Evolutionary conservation across 2,113 vertebrate species (phyloP), one percentile per base, ranked within the genome.

Genomic region (Zosterops hypoxanthus): DNA sequence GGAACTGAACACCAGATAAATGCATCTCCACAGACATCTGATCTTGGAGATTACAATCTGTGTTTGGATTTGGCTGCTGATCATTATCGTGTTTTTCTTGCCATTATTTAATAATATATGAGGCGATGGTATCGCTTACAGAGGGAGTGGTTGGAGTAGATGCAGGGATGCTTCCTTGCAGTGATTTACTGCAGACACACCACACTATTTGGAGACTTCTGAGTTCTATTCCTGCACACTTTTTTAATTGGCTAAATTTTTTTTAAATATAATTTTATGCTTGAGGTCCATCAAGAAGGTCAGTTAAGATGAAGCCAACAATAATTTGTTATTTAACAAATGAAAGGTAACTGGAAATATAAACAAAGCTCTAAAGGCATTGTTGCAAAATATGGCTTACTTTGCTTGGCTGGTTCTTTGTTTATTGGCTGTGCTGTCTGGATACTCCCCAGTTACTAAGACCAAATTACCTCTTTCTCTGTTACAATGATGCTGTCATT

Each of bases 41-140:
- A 66, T 94, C 82, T 76, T 76, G 41, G 53, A 76, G 59, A 90
- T 95, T 68, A 93, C 75, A 82, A 26, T 91, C 90, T 76, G 56
- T 95, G 94, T 95, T 94, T 94, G 82, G 93, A 92, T 95, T 94
- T 82, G 76, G 44, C 81, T 69, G 36, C 64, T 95, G 90, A 89
- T 92, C 14, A 8, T 70, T 91, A 87, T 92, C 88, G 69, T 94
- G 91, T 95, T 91, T 94, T 95, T 59, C 78, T 92, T 89, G 73
- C 80, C 53, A 53, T 94, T 94, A 89, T 85, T 94, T 92, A 97
- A 94, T 95, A 94, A 95, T 95, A 72, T 53, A 94, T 94, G 81
- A 95, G 89, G 86, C 5, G 60, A 63, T 78, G 72, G 44, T 90
- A 86, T 94, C 28, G 0, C 44, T 96, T 94, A 61, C 73, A 85